A percentile compares a stretch with the other conserved stretches of the same genome.
Conservation (phyloP, 2,113 vertebrate genomes). For the Dromaius novaehollandiae region DNA sequence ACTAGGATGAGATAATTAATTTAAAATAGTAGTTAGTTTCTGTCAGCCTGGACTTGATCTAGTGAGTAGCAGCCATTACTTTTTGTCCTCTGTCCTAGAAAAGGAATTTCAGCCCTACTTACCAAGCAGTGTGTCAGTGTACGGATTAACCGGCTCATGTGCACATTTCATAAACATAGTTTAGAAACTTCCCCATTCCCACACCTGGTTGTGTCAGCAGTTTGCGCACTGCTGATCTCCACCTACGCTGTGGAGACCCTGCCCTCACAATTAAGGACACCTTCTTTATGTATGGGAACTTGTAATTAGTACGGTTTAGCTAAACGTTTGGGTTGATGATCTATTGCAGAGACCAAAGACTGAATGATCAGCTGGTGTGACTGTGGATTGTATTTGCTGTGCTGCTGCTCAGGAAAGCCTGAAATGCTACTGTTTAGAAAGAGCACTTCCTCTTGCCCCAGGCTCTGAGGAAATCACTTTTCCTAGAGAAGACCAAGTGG, state of each 20-base stretch:
- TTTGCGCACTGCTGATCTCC: background rate
- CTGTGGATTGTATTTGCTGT: background rate
- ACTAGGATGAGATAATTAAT: background rate
- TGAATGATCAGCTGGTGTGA: fast-evolving
- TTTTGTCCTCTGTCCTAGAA: background rate
- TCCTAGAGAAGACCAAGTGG: background rate
- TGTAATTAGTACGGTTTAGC: too few relatives aligned
- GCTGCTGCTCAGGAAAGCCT: background rate
- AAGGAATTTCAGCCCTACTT: background rate
- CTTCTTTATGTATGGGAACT: background rate
- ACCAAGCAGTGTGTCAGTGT: background rate
- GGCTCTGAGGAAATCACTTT: background rate
- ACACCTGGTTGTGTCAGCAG: fast-evolving
- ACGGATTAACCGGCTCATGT: background rate
- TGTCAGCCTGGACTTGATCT: background rate
- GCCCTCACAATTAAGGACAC: too few relatives aligned
- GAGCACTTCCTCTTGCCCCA: fast-evolving
- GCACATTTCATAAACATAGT: background rate
- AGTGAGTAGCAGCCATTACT: background rate
- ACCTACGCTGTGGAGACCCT: background rate
- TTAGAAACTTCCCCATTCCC: background rate
- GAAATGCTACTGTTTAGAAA: too few relatives aligned
- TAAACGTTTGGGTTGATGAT: background rate
- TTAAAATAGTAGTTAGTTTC: background rate
- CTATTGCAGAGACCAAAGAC: background rate